Conservation (phyloP, 2,797 vertebrate genomes). For the Sebastes wilsoni region DNA sequence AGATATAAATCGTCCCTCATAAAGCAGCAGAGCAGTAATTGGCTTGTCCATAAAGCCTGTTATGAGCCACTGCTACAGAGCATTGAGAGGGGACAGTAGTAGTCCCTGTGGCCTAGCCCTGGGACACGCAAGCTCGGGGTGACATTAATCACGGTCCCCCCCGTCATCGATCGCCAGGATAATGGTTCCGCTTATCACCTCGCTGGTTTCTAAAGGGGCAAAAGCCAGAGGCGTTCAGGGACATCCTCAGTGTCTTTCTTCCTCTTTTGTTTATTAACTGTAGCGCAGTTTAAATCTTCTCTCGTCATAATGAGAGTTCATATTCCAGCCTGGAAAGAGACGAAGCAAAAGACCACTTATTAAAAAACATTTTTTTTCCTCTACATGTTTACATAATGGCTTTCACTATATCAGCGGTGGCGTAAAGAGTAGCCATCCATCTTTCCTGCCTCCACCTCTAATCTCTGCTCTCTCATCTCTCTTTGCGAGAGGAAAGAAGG, state of each 20-base stretch:
- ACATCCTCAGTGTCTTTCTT: conserved; percentile 39
- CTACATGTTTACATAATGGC: conserved; percentile 63
- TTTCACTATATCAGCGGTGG: conserved; percentile 53
- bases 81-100: conserved; percentile 38
- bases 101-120: conserved; percentile 53
- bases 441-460: conserved; percentile 61
- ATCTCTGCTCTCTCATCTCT: conserved; percentile 71
- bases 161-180: conserved; percentile 69
- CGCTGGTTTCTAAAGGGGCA: conserved; percentile 61
- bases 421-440: conserved; percentile 66
- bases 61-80: conserved; percentile 42
- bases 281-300: neutral
- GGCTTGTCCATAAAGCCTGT: conserved; percentile 47
- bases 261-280: conserved; percentile 46
- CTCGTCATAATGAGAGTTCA: conserved; percentile 12
- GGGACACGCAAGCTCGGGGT: conserved; percentile 49
- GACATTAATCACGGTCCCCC: conserved; percentile 75
- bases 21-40: conserved; percentile 45
- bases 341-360: conserved; percentile 12
- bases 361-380: conserved; percentile 6
- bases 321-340: neutral
- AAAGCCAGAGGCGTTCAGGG: conserved; percentile 57
- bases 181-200: conserved; percentile 79
- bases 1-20: conserved; percentile 11
- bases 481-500: conserved; percentile 60